phyloP scores from a whole-genome alignment of 2,797 vertebrate genomes.

The Phoxinus dragarum region DNA sequence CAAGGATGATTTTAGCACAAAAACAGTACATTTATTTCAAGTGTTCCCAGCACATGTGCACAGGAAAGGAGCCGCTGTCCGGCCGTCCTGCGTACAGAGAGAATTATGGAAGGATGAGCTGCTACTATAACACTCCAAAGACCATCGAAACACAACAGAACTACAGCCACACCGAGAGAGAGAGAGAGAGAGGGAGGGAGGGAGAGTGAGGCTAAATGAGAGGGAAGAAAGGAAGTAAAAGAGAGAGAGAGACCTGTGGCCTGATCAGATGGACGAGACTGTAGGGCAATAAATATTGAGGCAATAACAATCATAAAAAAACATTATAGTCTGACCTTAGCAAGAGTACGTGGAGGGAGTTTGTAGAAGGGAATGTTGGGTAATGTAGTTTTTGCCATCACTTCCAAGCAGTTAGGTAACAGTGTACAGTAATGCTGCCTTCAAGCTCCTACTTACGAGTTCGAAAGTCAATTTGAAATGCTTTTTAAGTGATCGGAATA shows the following conservation, averaged over 20 bases:
- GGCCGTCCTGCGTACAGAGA: slow-evolving; percentile 71
- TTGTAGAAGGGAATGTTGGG: slow-evolving; percentile 79
- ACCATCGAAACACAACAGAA: slow-evolving; percentile 82
- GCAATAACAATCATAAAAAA: slow-evolving; percentile 72
- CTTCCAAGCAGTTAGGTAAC: slow-evolving; percentile 69
- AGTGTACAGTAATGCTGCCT: slow-evolving; percentile 68
- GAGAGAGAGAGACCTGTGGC: slow-evolving; percentile 34
- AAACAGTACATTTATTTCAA: slow-evolving; percentile 89
- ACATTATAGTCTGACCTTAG: slow-evolving; percentile 71
- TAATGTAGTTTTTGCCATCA: slow-evolving; percentile 62
- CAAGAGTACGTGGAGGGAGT: slow-evolving; percentile 66
- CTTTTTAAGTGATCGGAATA: background rate
- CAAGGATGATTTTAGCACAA: slow-evolving; percentile 77
- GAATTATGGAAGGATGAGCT: slow-evolving; percentile 73
- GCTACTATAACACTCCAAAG: slow-evolving; percentile 81
- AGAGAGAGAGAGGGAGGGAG: slow-evolving; percentile 11
- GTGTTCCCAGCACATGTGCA: slow-evolving; percentile 89
- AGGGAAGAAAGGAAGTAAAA: background rate
- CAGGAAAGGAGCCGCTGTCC: slow-evolving; percentile 80
- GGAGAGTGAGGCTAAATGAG: background rate
- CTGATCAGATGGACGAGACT: slow-evolving; percentile 79
- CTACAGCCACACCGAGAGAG: slow-evolving; percentile 50
- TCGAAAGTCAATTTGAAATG: slow-evolving; percentile 3
- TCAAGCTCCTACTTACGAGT: slow-evolving; percentile 6
- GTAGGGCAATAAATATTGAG: slow-evolving; percentile 88